Percentiles rank a stretch among this genome's conserved stretches.
Evolutionary conservation across 2,888 invertebrate genomes (phyloP).

Genomic region (Agonopterix subpropinquella): DNA sequence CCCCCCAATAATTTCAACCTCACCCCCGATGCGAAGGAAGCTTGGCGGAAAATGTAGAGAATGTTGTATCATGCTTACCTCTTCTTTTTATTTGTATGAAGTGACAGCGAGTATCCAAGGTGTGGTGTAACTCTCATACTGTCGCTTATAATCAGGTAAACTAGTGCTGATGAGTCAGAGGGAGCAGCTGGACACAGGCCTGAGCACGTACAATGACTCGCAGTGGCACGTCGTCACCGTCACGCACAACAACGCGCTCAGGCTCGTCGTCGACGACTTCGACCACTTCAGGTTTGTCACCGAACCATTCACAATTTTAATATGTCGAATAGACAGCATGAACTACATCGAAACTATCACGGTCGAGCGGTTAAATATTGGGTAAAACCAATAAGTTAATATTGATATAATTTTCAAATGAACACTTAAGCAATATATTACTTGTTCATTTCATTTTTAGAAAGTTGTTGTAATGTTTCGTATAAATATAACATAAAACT

Average conservation of each 20-base stretch:
- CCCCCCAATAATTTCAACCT: too few relatives aligned
- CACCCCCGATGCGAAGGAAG: too few relatives aligned
- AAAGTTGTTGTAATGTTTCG: too few relatives aligned
- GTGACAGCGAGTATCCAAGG: too few relatives aligned
- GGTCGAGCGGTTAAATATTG: not conserved
- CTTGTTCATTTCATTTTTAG: too few relatives aligned
- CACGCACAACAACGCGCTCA: conserved; percentile 81
- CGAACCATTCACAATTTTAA: conserved; percentile 7
- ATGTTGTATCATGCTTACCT: too few relatives aligned
- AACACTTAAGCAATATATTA: too few relatives aligned
- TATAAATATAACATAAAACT: too few relatives aligned
- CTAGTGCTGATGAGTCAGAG: conserved; percentile 82
- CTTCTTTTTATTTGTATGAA: too few relatives aligned
- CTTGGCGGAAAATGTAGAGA: too few relatives aligned
- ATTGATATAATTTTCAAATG: too few relatives aligned
- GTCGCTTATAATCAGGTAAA: conserved; percentile 33
- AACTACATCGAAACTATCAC: not conserved
- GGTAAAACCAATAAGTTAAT: too few relatives aligned
- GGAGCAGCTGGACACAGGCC: conserved; percentile 77
- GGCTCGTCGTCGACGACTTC: conserved; percentile 90
- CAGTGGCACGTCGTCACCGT: conserved; percentile 97
- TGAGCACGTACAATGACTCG: conserved; percentile 86
- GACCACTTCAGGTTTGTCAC: conserved; percentile 77
- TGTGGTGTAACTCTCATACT: not conserved
- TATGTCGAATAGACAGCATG: not conserved